phyloP scores from a whole-genome alignment of 2,888 invertebrate species.

The Limenitis arthemis region DNA sequence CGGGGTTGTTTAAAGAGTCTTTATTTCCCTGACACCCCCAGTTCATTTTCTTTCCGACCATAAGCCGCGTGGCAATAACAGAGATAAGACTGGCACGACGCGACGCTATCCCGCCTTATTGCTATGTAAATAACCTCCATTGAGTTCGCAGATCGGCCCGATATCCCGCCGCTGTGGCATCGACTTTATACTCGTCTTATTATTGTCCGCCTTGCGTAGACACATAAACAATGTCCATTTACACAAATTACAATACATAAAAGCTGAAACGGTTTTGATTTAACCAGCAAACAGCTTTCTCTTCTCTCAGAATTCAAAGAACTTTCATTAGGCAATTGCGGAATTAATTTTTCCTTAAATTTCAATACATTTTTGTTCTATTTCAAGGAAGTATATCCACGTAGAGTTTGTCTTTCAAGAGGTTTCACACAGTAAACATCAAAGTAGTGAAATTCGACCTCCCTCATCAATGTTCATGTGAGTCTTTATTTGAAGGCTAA shows the following conservation, averaged over 20 bases:
- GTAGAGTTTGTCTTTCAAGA: no score
- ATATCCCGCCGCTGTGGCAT: constrained; percentile 63
- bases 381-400: no score
- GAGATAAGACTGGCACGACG: constrained; percentile 42
- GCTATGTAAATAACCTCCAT: constrained; percentile 69
- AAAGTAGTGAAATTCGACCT: no score
- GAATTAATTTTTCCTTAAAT: no score
- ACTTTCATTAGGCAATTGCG: no score
- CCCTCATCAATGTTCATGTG: no score
- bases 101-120: constrained; percentile 59
- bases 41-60: constrained; percentile 59
- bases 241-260: constrained; percentile 18
- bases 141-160: constrained; percentile 54
- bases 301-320: no score
- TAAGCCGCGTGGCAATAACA: constrained; percentile 62
- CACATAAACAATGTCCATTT: constrained; percentile 29
- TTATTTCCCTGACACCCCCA: constrained; percentile 45
- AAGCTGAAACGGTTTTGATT: constrained; percentile 2
- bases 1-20: constrained; percentile 51
- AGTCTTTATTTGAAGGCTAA: no score
- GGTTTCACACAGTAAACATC: no score
- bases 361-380: no score
- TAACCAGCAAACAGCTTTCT: no score
- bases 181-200: constrained; percentile 51
- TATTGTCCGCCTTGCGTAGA: constrained; percentile 30